Evolutionary conservation across 1,140 invertebrate species (phyloP).

Genomic region (Tetragonula clypearis): DNA sequence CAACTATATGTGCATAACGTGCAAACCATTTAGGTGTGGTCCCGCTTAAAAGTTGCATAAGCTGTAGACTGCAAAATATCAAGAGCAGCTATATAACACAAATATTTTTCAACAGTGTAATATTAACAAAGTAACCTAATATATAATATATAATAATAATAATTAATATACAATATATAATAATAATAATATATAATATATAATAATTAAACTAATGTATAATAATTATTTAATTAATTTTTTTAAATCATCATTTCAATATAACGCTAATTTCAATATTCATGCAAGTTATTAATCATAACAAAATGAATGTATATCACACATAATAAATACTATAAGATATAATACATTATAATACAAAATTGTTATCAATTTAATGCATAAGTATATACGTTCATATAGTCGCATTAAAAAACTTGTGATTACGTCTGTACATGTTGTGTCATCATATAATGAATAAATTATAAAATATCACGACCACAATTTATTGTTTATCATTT

Average conservation of each 20-base stretch:
- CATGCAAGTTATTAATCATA: too few species aligned
- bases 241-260: too few species aligned
- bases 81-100: neutral
- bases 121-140: neutral
- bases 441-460: neutral
- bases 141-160: neutral
- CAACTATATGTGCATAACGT: neutral
- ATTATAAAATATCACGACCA: neutral
- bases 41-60: neutral
- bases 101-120: neutral
- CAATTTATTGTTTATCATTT: too few species aligned
- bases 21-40: neutral
- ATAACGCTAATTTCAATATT: too few species aligned
- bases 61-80: neutral
- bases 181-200: neutral
- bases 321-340: neutral
- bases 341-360: too few species aligned
- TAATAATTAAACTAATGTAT: too few species aligned
- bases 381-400: neutral
- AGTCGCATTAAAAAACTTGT: neutral
- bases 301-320: neutral
- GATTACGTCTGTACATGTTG: neutral
- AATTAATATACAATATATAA: too few species aligned
- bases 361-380: too few species aligned
- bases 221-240: too few species aligned